A percentile compares a stretch with the other conserved stretches of the same genome.
Conservation (phyloP, 1,140 invertebrate species). For the Drosophila punjabiensis region DNA sequence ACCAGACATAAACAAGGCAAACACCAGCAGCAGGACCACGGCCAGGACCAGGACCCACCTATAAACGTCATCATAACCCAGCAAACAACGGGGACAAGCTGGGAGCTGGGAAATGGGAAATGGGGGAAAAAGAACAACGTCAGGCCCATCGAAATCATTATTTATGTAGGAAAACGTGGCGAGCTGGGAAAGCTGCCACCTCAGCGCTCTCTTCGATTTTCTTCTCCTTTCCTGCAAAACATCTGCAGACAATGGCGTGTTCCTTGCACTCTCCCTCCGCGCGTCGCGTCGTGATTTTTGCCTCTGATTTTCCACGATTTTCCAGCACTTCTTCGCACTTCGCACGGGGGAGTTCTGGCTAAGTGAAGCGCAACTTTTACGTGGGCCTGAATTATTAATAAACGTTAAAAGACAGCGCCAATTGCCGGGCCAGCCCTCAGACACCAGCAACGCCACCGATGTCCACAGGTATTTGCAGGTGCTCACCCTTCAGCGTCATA, state of each 20-base stretch:
- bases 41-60: slow-evolving; percentile 47
- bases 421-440: slow-evolving; percentile 37
- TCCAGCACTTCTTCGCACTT: slow-evolving; percentile 43
- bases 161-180: slow-evolving; percentile 66
- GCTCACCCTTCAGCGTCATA: slow-evolving; percentile 18
- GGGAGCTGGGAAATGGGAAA: neutral
- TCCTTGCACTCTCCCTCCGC: slow-evolving; percentile 20
- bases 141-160: slow-evolving; percentile 61
- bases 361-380: slow-evolving; percentile 67
- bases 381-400: slow-evolving; percentile 68
- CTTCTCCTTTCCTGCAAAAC: slow-evolving; percentile 15
- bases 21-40: slow-evolving; percentile 47
- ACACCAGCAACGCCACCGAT: slow-evolving; percentile 3
- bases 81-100: slow-evolving; percentile 29
- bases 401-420: slow-evolving; percentile 63
- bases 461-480: slow-evolving; percentile 20
- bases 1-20: slow-evolving; percentile 57
- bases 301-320: slow-evolving; percentile 54
- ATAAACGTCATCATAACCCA: slow-evolving; percentile 69
- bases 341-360: slow-evolving; percentile 39
- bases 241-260: slow-evolving; percentile 60
- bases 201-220: slow-evolving; percentile 15
- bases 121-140: slow-evolving; percentile 33
- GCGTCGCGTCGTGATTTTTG: slow-evolving; percentile 50
- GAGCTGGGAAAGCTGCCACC: slow-evolving; percentile 27